phyloP scores from a whole-genome alignment of 2,888 invertebrate species.

The Asteroscopus sphinx region DNA sequence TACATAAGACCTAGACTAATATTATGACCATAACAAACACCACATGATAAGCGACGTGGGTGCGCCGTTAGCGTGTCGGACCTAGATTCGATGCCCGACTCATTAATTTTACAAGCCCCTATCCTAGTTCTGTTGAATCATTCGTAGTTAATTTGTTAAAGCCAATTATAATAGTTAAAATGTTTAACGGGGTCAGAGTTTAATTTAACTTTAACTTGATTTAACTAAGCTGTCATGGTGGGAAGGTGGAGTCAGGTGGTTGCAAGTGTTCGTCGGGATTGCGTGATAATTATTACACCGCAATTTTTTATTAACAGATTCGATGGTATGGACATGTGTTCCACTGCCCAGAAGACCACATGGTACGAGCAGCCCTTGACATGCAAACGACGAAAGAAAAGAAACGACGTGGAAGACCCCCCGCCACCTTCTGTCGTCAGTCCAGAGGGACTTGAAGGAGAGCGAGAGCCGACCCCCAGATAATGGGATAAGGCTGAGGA shows the following conservation, averaged over 20 bases:
- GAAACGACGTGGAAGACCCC: too few species aligned
- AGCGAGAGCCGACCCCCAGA: too few species aligned
- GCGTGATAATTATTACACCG: too few species aligned
- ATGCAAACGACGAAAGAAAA: too few species aligned
- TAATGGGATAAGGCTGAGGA: too few species aligned
- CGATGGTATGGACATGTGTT: too few species aligned
- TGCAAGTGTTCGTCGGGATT: too few species aligned
- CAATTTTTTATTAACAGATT: too few species aligned
- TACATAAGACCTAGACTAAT: slow-evolving; percentile 23
- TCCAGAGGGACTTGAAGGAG: too few species aligned
- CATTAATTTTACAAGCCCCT: slow-evolving; percentile 34
- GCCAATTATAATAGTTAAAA: slow-evolving; percentile 50
- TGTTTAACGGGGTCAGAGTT: slow-evolving; percentile 45
- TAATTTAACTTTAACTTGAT: slow-evolving; percentile 37
- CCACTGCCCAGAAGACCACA: too few species aligned
- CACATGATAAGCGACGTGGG: slow-evolving; percentile 37
- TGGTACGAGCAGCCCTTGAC: too few species aligned
- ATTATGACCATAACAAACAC: slow-evolving; percentile 37
- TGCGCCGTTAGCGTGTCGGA: slow-evolving; percentile 44
- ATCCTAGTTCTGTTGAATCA: slow-evolving; percentile 49
- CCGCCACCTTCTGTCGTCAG: too few species aligned
- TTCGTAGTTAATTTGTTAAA: slow-evolving; percentile 53
- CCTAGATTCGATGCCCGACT: slow-evolving; percentile 44
- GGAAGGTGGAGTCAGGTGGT: slow-evolving; percentile 3
- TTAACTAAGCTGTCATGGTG: slow-evolving; percentile 13